A percentile compares a stretch with the other conserved stretches of the same genome.
phyloP scores from a whole-genome alignment of 92 coral and sea anemone genomes.

The Epizoanthus scotinus region DNA sequence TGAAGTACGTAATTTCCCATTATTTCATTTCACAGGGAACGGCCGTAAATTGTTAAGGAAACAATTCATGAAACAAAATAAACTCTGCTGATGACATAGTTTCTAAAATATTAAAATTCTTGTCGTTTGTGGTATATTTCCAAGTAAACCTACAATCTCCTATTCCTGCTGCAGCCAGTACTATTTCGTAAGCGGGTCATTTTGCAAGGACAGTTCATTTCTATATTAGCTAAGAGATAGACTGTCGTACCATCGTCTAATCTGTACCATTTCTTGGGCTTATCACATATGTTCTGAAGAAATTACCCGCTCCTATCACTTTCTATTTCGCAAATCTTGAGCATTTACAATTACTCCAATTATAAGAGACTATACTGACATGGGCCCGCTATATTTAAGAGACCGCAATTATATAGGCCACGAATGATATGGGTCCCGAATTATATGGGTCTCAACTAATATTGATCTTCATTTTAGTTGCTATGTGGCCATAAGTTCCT shows the following conservation, averaged over 20 bases:
- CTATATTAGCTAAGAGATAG: background rate
- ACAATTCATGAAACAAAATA: too few species aligned
- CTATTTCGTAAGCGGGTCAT: background rate
- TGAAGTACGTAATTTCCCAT: too few species aligned
- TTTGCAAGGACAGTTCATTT: background rate
- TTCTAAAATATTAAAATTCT: too few species aligned
- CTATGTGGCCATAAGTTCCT: background rate
- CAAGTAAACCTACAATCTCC: too few species aligned
- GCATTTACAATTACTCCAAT: background rate
- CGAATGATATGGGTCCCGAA: background rate
- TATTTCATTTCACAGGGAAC: too few species aligned
- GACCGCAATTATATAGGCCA: conserved; percentile 1
- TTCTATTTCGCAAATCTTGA: background rate
- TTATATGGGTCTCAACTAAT: background rate
- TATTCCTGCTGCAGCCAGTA: conserved; percentile 12
- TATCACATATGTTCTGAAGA: background rate
- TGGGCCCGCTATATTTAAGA: conserved; percentile 15
- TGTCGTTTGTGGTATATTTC: too few species aligned
- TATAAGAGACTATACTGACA: background rate
- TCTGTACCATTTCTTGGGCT: conserved; percentile 8
- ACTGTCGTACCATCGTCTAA: conserved; percentile 3
- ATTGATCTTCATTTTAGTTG: conserved; percentile 1
- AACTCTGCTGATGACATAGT: too few species aligned
- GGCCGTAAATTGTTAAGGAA: too few species aligned
- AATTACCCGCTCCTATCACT: background rate